These are phyloP conservation scores for Podarcis cretensis DNA, from an alignment of 2,113 vertebrate species.

Conservation along the genomic window DNA sequence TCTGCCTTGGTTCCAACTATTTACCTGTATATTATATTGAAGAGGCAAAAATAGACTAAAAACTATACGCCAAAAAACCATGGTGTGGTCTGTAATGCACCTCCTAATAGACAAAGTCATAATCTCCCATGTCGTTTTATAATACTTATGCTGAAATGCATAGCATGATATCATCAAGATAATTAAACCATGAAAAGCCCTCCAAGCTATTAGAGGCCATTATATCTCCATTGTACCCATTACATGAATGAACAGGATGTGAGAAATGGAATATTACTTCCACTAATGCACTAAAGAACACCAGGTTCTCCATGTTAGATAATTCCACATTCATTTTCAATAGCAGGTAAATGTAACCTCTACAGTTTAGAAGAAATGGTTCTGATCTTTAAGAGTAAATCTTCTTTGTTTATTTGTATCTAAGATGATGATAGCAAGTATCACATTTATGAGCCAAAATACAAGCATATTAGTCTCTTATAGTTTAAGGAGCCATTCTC, in stretches of 20 bases:
- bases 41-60: background rate
- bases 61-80: background rate
- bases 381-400: constrained; percentile 1
- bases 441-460: background rate
- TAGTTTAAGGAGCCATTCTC: background rate
- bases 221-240: constrained; percentile 15
- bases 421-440: background rate
- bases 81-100: background rate
- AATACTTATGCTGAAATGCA: constrained; percentile 9
- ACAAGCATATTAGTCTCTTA: background rate
- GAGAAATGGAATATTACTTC: constrained; percentile 20
- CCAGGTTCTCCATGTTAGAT: background rate
- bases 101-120: background rate
- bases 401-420: background rate
- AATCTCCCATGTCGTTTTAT: background rate
- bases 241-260: constrained; percentile 21
- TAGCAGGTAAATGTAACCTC: background rate
- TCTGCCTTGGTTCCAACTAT: background rate
- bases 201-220: constrained; percentile 9
- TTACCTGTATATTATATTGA: background rate
- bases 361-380: constrained; percentile 13
- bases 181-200: constrained; percentile 12
- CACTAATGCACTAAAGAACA: constrained; percentile 10
- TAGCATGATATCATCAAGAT: constrained; percentile 11
- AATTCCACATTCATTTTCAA: constrained; percentile 12